A percentile compares a stretch with the other conserved stretches of the same genome.
These are phyloP conservation scores for Chinchilla lanigera DNA, from an alignment of 2,113 vertebrate genomes.

Conservation along the genomic window DNA sequence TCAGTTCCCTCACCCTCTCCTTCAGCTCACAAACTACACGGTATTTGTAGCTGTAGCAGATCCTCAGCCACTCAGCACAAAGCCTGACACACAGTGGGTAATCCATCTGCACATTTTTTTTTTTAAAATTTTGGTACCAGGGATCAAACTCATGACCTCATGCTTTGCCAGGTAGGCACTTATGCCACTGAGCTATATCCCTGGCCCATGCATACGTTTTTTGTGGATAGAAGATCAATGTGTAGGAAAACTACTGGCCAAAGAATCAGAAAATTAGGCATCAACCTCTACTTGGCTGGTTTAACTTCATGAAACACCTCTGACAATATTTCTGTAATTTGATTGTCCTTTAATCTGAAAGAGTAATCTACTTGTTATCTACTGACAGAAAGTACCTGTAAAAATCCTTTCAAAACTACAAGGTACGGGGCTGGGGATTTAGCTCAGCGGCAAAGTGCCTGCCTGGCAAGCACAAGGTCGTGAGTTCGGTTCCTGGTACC, in stretches of 20 bases:
- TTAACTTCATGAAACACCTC: background rate
- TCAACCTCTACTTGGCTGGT: background rate
- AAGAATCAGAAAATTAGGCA: background rate
- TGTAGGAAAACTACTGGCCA: background rate
- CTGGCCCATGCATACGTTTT: background rate
- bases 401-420: conserved; percentile 12
- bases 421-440: no score
- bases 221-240: background rate
- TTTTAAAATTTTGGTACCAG: no score
- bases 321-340: conserved; percentile 2
- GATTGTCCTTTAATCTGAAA: conserved; percentile 2
- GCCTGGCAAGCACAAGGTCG: no score
- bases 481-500: no score
- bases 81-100: background rate
- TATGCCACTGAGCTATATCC: no score
- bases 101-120: background rate
- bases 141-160: no score
- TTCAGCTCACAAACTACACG: background rate
- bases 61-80: background rate
- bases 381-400: background rate
- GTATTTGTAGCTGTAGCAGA: background rate
- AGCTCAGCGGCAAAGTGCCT: no score
- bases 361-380: background rate
- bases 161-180: no score
- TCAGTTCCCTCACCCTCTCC: background rate